Percentiles rank a stretch among this genome's conserved stretches.
Evolutionary conservation across 2,113 vertebrate genomes (phyloP).

Genomic region (Cheirogaleus medius): DNA sequence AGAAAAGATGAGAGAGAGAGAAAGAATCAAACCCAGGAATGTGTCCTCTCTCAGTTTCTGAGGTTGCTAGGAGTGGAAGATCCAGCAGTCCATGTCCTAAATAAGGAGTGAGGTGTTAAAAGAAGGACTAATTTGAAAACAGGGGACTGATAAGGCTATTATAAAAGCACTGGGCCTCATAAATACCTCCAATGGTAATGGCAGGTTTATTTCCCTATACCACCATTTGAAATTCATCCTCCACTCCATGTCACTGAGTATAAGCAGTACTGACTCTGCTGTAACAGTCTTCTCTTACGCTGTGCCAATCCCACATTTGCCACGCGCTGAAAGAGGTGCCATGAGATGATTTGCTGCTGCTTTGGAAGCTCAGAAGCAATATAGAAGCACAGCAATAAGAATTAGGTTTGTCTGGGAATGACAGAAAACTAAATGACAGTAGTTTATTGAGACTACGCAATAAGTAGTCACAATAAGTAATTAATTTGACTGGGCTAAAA

Average conservation of each 20-base stretch:
- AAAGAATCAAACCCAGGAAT: not conserved
- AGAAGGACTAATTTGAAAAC: not conserved
- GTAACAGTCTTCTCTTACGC: not conserved
- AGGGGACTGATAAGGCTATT: not conserved
- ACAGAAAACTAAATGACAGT: not conserved
- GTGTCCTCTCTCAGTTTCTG: not conserved
- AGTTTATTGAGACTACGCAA: not conserved
- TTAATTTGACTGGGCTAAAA: not conserved
- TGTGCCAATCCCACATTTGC: not conserved
- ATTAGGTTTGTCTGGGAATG: not conserved
- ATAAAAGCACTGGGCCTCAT: not conserved
- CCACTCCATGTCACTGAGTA: accelerated
- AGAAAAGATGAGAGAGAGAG: not conserved
- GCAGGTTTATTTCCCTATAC: not conserved
- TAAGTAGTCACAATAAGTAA: too few relatives aligned
- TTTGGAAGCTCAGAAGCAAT: not conserved
- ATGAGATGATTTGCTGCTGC: not conserved
- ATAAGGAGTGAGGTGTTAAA: not conserved
- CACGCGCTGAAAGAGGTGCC: not conserved
- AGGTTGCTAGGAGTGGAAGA: not conserved
- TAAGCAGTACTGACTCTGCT: not conserved
- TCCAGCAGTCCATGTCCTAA: not conserved
- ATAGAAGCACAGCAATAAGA: not conserved
- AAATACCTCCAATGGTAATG: not conserved
- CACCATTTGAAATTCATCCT: not conserved